Conservation (phyloP, 2,797 vertebrate species). For the Pseudotriccus pelzelni region DNA sequence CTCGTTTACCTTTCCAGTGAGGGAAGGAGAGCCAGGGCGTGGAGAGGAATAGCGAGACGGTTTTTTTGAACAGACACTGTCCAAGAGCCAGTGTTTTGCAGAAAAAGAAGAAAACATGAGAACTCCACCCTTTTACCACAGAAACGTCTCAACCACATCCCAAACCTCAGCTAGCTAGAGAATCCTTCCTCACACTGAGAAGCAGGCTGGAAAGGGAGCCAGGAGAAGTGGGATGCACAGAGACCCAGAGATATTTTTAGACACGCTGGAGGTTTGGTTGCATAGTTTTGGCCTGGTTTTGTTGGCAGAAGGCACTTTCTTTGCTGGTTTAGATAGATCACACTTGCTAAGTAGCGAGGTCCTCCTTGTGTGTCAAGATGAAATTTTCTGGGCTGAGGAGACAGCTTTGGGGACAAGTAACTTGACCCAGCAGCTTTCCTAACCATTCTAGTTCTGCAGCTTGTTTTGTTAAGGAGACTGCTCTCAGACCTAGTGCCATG, state of each 20-base stretch:
- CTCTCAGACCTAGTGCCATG: not conserved
- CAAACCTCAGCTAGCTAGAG: not conserved
- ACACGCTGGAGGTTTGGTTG: not conserved
- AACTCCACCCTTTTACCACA: conserved; percentile 46
- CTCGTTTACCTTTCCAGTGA: not conserved
- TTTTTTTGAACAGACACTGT: not conserved
- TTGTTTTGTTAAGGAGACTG: not conserved
- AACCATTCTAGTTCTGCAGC: not conserved
- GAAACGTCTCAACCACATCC: conserved; percentile 6
- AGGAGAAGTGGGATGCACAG: conserved; percentile 1
- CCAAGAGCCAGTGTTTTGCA: not conserved
- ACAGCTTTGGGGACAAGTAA: not conserved
- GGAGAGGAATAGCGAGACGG: accelerated
- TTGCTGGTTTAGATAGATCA: conserved; percentile 7
- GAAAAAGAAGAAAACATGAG: not conserved
- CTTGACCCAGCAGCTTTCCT: not conserved
- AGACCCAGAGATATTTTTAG: conserved; percentile 46
- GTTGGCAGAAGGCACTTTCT: conserved; percentile 29
- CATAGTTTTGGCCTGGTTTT: conserved; percentile 31
- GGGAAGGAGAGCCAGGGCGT: not conserved
- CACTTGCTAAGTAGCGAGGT: not conserved
- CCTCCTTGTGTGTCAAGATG: not conserved
- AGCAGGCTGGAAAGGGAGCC: not conserved
- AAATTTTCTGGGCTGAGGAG: not conserved
- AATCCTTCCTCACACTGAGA: not conserved